Percentiles rank a stretch among this genome's conserved stretches.
phyloP scores from a whole-genome alignment of 2,113 vertebrate species.

The Morone chrysops region DNA sequence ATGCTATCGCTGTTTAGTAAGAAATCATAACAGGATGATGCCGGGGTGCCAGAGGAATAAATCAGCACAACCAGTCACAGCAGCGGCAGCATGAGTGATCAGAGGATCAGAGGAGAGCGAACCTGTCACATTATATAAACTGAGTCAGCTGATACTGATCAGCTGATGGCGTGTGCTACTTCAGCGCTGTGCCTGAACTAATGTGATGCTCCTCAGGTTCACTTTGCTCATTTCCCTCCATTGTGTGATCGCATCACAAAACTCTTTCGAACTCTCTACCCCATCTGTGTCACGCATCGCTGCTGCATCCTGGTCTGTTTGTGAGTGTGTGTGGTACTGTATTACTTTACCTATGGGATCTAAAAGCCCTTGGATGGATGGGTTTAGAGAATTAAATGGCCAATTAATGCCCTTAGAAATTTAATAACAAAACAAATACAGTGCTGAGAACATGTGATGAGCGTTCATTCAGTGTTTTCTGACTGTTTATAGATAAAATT shows the following conservation, averaged over 20 bases:
- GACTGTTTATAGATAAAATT: background rate
- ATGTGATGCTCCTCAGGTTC: constrained; percentile 26
- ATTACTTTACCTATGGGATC: background rate
- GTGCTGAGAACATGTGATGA: no score
- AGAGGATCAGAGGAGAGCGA: constrained; percentile 42
- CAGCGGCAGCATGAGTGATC: constrained; percentile 44
- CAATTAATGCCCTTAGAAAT: no score
- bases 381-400: no score
- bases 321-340: background rate
- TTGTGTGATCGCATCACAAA: background rate
- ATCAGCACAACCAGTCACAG: constrained; percentile 48
- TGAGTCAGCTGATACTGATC: constrained; percentile 67
- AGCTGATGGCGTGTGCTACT: constrained; percentile 48
- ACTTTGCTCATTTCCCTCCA: background rate
- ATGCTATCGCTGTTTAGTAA: constrained; percentile 49
- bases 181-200: constrained; percentile 41
- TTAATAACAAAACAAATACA: no score
- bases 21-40: constrained; percentile 49
- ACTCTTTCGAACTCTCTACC: background rate
- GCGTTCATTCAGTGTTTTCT: no score
- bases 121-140: constrained; percentile 58
- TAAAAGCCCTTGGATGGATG: background rate
- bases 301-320: background rate
- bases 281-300: background rate
- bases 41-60: constrained; percentile 39